phyloP scores from a whole-genome alignment of 1,140 invertebrate genomes.

The Scaptomyza pallida region DNA sequence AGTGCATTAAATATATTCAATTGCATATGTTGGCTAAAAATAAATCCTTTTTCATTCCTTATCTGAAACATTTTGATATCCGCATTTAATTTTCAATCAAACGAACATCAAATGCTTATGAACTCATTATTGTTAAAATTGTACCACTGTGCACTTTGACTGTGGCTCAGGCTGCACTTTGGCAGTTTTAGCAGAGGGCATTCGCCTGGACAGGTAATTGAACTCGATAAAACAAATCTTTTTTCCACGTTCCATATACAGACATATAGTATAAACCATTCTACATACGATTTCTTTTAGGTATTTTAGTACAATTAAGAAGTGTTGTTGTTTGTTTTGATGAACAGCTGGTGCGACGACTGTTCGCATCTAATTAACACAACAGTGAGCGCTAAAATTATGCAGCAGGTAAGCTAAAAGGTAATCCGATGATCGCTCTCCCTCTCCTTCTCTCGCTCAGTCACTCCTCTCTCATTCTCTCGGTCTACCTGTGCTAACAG shows the following conservation, averaged over 20 bases:
- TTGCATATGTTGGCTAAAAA: no score
- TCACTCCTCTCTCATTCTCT: constrained; percentile 3
- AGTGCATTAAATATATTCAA: no score
- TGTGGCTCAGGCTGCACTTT: constrained; percentile 13
- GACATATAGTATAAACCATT: background rate
- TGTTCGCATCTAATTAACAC: constrained; percentile 61
- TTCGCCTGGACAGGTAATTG: constrained; percentile 64
- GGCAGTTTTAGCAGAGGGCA: constrained; percentile 35
- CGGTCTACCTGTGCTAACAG: background rate
- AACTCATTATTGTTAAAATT: background rate
- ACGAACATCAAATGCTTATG: no score
- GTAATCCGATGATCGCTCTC: constrained; percentile 8
- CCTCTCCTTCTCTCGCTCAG: background rate
- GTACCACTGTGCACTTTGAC: constrained; percentile 11
- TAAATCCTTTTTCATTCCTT: no score
- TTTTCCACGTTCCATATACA: constrained; percentile 6
- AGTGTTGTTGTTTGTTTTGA: constrained; percentile 27
- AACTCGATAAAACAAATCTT: constrained; percentile 42
- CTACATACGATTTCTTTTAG: no score
- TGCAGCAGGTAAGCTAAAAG: constrained; percentile 25
- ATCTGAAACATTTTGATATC: no score
- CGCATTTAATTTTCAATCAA: no score
- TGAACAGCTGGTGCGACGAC: constrained; percentile 41
- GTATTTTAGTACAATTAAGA: background rate
- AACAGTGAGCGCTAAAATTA: constrained; percentile 55